A percentile compares a stretch with the other conserved stretches of the same genome.
Conservation (phyloP, 2,113 vertebrate species). For the Clarias gariepinus region DNA sequence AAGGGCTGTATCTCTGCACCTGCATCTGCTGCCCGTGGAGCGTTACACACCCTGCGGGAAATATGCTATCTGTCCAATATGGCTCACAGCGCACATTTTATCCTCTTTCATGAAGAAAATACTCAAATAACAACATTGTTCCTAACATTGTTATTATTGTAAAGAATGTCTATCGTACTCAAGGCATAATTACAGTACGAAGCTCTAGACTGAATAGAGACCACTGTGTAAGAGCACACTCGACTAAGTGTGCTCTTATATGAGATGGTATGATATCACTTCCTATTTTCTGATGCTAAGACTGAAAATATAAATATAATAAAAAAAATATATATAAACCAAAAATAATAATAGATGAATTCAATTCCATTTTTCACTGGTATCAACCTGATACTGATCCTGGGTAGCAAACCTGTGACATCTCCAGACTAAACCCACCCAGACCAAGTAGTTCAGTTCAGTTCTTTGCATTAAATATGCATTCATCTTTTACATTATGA, state of each 20-base stretch:
- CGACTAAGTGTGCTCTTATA: background rate
- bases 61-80: background rate
- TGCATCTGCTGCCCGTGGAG: constrained; percentile 24
- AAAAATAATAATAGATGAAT: too few relatives aligned
- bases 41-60: background rate
- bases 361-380: too few relatives aligned
- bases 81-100: background rate
- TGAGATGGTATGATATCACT: background rate
- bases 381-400: too few relatives aligned
- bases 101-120: background rate
- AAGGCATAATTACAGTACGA: background rate
- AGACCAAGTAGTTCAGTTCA: background rate
- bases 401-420: background rate
- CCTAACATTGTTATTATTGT: background rate
- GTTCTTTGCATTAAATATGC: too few relatives aligned
- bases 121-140: background rate
- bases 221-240: background rate
- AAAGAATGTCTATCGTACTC: background rate
- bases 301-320: too few relatives aligned
- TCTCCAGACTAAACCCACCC: background rate
- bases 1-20: constrained; percentile 49
- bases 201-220: background rate
- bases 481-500: too few relatives aligned
- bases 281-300: background rate
- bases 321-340: too few relatives aligned